Conservation (phyloP, 1,140 invertebrate genomes). For the Heliothis subflexa region DNA sequence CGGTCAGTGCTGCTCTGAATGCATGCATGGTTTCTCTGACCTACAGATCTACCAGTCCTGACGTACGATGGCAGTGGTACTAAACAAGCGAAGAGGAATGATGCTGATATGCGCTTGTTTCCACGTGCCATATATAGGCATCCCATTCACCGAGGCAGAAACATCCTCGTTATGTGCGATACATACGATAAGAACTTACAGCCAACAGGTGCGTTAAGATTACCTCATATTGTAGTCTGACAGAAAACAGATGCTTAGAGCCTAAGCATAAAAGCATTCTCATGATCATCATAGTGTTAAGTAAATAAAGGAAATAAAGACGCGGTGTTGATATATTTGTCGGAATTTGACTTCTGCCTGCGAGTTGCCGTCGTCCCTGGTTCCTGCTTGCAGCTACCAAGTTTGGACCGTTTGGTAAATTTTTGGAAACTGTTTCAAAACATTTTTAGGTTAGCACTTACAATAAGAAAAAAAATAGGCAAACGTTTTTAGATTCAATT, state of each 20-base stretch:
- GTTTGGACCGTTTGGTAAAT: too few species aligned
- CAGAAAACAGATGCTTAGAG: too few species aligned
- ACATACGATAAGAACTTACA: conserved; percentile 90
- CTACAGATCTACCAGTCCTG: conserved; percentile 94
- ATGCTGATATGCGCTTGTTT: conserved; percentile 95
- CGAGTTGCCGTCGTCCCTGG: too few species aligned
- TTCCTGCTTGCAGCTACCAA: too few species aligned
- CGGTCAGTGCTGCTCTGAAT: too few species aligned
- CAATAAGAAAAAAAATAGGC: neutral
- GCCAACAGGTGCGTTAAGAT: conserved; percentile 84
- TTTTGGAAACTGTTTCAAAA: too few species aligned
- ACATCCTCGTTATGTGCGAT: conserved; percentile 96
- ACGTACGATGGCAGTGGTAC: conserved; percentile 98
- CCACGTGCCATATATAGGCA: conserved; percentile 97
- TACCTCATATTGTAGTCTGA: neutral
- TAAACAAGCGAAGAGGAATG: conserved; percentile 91
- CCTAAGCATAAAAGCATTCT: too few species aligned
- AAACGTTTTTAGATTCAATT: too few species aligned
- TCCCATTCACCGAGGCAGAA: conserved; percentile 95
- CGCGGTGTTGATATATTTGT: too few species aligned
- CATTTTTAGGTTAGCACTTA: neutral
- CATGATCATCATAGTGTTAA: too few species aligned
- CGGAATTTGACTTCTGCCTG: too few species aligned
- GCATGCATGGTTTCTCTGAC: neutral
- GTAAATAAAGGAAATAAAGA: too few species aligned